phyloP scores from a whole-genome alignment of 1,140 invertebrate genomes.

The Sitobion miscanthi region DNA sequence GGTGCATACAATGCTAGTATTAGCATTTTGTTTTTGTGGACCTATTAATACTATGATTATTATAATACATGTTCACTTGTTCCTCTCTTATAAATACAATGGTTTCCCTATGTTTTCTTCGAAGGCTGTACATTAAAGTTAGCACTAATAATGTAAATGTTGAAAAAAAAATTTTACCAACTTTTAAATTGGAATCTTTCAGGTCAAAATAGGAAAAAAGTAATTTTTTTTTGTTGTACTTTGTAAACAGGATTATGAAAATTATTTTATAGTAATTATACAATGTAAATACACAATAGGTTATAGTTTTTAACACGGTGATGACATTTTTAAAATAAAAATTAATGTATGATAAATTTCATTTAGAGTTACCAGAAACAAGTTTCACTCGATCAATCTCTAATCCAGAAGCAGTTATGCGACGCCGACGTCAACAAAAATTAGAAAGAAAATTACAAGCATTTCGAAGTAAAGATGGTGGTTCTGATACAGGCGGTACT shows the following conservation, averaged over 20 bases:
- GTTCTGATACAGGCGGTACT: conserved; percentile 82
- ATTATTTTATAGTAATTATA: background rate
- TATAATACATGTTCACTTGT: too few relatives aligned
- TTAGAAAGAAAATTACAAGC: conserved; percentile 96
- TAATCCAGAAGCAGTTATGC: conserved; percentile 99
- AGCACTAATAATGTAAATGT: background rate
- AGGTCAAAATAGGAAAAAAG: too few relatives aligned
- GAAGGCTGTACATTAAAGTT: background rate
- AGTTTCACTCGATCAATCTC: conserved; percentile 98
- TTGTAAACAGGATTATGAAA: background rate
- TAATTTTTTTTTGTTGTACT: background rate
- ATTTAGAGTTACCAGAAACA: conserved; percentile 90
- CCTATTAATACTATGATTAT: background rate
- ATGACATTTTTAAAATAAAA: background rate
- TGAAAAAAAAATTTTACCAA: background rate
- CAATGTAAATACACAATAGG: background rate
- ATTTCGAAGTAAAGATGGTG: conserved; percentile 79
- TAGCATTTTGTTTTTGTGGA: background rate
- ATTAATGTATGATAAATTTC: conserved; percentile 39
- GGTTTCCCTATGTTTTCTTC: background rate
- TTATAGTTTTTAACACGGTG: background rate
- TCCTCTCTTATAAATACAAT: background rate
- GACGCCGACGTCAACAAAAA: conserved; percentile 94
- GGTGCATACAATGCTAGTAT: too few relatives aligned
- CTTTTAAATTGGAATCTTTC: too few relatives aligned